Evolutionary conservation across 2,797 vertebrate genomes (phyloP), one percentile per base, ranked within the genome.

Genomic region (Bovichtus variegatus): DNA sequence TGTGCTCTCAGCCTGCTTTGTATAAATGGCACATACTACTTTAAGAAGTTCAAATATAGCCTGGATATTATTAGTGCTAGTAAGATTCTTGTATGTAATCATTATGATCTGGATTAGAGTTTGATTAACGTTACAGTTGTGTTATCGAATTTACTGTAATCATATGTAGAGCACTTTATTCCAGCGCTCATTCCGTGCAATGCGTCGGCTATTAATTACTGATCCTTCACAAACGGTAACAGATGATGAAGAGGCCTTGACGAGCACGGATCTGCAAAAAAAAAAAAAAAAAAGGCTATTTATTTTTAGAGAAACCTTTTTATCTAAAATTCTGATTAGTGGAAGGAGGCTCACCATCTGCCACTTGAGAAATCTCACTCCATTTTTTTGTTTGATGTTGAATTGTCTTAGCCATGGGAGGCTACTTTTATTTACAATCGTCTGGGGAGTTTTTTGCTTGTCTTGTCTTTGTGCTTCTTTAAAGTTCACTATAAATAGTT

Each of bases 271-370:
- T 76, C 74, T 41, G 71, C 47, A 43, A 44, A 71, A 85, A 83
- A n/a, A n/a, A n/a, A n/a, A n/a, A 46, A 69, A 85, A 80, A 79
- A 50, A 29, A 12, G 50, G 63, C 69, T 60, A 58, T 74, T 87
- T 94, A 94, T 94, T 93, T 93, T 90, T 93, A 90, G 87, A 87
- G 38, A 54, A 85, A 85, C 29, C 71, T 70, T 91, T 88, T 94
- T 68, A 91, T 93, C 87, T 90, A 84, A 91, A 92, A 91, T 92
- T 87, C 89, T 74, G 82, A 90, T 91, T 81, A 82, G 68, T 72
- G 62, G 87, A 87, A 76, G 71, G 80, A 92, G 80, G 84, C 91
- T 83, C 71, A 76, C 83, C 87, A 92, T 93, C 89, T 89, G 92
- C 85, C 91, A 65, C 89, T 84, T 87, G 89, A 91, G 89, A 93